phyloP scores from a whole-genome alignment of 2,797 vertebrate species.

The Geotrypetes seraphini region DNA sequence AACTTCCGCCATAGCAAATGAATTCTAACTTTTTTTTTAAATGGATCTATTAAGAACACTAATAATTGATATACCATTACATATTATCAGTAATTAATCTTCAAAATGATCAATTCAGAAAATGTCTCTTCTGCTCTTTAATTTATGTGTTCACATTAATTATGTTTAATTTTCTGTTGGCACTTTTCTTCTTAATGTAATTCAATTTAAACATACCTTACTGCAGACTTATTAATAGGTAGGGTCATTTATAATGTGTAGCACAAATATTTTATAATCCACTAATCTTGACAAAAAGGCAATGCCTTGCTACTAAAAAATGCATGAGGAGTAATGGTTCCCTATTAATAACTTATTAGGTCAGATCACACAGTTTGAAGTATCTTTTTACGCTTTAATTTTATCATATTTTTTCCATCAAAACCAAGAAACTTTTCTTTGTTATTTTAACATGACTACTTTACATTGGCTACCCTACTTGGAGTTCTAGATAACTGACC shows the following conservation, averaged over 20 bases:
- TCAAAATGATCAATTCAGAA: slow-evolving; percentile 42
- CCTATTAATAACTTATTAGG: slow-evolving; percentile 94
- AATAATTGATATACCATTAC: slow-evolving; percentile 37
- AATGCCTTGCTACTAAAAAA: slow-evolving; percentile 86
- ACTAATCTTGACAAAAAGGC: slow-evolving; percentile 88
- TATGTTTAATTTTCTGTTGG: slow-evolving; percentile 57
- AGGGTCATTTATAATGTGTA: slow-evolving; percentile 80
- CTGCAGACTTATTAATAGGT: slow-evolving; percentile 73
- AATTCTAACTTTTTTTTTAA: slow-evolving; percentile 26
- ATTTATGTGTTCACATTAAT: slow-evolving; percentile 61
- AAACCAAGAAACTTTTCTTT: slow-evolving; percentile 34
- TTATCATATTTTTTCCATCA: slow-evolving; percentile 56
- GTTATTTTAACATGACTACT: slow-evolving; percentile 27
- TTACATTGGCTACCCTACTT: slow-evolving; percentile 8
- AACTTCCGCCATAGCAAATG: slow-evolving; percentile 17
- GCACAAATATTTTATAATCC: slow-evolving; percentile 92
- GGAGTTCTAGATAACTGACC: slow-evolving; percentile 1
- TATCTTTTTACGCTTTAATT: slow-evolving; percentile 67
- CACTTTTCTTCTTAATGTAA: slow-evolving; percentile 64
- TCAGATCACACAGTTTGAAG: slow-evolving; percentile 70
- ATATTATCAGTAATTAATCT: slow-evolving; percentile 42
- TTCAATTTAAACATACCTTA: slow-evolving; percentile 72
- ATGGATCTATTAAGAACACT: slow-evolving; percentile 50
- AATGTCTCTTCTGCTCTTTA: slow-evolving; percentile 49
- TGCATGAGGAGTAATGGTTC: slow-evolving; percentile 90